Base-by-base conservation (phyloP, 1,140 invertebrate genomes). In the Aphaenogaster floridana region DNA sequence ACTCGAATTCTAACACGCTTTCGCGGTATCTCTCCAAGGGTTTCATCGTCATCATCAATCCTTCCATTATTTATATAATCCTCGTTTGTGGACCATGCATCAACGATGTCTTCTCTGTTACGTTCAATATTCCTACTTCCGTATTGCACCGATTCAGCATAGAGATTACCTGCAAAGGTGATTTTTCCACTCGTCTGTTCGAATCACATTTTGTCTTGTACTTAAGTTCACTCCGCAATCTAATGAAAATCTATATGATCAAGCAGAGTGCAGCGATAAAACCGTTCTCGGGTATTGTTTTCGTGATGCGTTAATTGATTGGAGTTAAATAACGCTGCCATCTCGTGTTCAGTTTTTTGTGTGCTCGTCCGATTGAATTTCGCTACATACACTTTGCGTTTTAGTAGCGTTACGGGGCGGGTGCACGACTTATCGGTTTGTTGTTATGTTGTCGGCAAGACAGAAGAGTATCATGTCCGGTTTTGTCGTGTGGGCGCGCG, bases 401-500 rank as follows among this genome's bases (percentile, higher is more conserved):
- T 78, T 66, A 86, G 42, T 66, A n/a, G 7, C 17, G 15, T 78
- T 78, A 54, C 13, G 45, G 9, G 42, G 21, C 34, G 4, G 7
- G 42, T 69, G 79, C 36, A 69, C n/a, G 50, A 72, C 54, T n/a
- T 54, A 52, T 59, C 59, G 36, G 48, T 86, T 59, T 76, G 69
- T 69, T 71, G 36, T 21, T n/a, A 59, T 69, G 50, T 69, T 59
- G 83, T 80, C 77, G 52, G 34, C 48, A 63, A 79, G 63, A 79
- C 54, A 50, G 48, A 87, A 69, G 57, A 81, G 64, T 89, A 83
- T 66, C 89, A 83, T 90, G 74, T 86, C 61, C 21, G 66, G 15
- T 59, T 88, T 93, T 89, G 92, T 93, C 92, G 93, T 95, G 94
- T 94, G 94, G 94, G 93, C 95, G 94, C 94, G 94, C 94, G 94